Evolutionary conservation across 2,113 vertebrate species (phyloP).

Genomic region (Boleophthalmus pectinirostris): DNA sequence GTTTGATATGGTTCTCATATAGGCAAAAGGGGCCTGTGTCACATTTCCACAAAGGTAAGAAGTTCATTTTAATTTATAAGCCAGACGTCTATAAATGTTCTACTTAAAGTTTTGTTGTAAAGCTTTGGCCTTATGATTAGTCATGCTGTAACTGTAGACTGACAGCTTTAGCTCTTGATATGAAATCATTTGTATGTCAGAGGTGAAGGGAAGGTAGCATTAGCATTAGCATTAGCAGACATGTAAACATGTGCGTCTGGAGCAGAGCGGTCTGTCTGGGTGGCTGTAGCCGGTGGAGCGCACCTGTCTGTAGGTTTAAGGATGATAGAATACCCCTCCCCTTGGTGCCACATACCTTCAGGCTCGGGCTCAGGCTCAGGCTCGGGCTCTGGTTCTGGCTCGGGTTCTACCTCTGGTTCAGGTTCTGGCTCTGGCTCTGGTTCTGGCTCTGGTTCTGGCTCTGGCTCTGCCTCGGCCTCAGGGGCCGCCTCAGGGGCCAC

Average conservation of each 20-base stretch:
- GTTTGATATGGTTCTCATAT: not conserved
- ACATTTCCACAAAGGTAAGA: not conserved
- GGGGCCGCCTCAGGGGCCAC: conserved; percentile 75
- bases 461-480: conserved; percentile 69
- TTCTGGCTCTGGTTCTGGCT: conserved; percentile 63
- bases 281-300: conserved; percentile 53
- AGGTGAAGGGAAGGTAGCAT: conserved; percentile 52
- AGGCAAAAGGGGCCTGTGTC: not conserved
- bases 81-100: not conserved
- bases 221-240: conserved; percentile 48
- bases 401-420: conserved; percentile 59
- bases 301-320: conserved; percentile 59
- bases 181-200: conserved; percentile 16
- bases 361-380: conserved; percentile 53
- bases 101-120: not conserved
- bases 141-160: conserved; percentile 11
- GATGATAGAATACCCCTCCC: conserved; percentile 72
- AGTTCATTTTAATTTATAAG: not conserved
- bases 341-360: conserved; percentile 84
- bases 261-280: conserved; percentile 48
- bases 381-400: conserved; percentile 59
- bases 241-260: conserved; percentile 30
- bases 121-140: conserved; percentile 5
- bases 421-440: conserved; percentile 62
- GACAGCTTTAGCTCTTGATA: not conserved